Evolutionary conservation across 1,140 invertebrate genomes (phyloP), one percentile per base, ranked within the genome.

Genomic region (Drosophila mayri): DNA sequence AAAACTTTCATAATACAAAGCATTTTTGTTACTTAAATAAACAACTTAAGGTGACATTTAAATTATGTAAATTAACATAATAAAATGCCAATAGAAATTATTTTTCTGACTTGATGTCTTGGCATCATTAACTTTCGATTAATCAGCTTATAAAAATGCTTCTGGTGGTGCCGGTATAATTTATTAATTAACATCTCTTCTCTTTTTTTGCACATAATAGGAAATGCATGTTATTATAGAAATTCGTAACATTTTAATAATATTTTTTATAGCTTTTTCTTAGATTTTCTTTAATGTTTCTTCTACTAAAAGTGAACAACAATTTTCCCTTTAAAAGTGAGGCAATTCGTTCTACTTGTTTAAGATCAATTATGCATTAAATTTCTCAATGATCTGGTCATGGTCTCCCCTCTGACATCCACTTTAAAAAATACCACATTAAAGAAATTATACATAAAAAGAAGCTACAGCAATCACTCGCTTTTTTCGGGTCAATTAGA

Each of bases 91-190:
- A 14, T 62, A 12, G 38, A 64, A 41, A 68, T n/a, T 16, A 7
- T 47, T 30, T 12, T 16, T 8, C 50, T 37, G 32, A 22, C 10
- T 64, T 60, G 16, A 18, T 41, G 18, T 18, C 25, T 44, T 25
- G n/a, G 18, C 28, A 50, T 66, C 30, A 68, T 68, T 66, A 68
- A 68, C 66, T 68, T 68, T 68, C 66, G 30, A 68, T 68, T 68
- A 68, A 66, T 68, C 66, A 68, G 14, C 20, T 14, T 28, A 0
- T 9, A 50, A 52, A 12, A 20, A 16, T 22, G 46, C 66, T 68
- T 35, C 18, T 68, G 66, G 50, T 37, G 65, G 22, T 41, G 25
- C 37, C 12, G 12, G 16, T 20, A 18, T 52, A 65, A 68, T 52
- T 65, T 18, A 32, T 50, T 44, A 68, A 43, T 70, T 28, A 41